These are phyloP conservation scores for Diabrotica undecimpunctata DNA, from an alignment of 1,140 invertebrate species.

Conservation along the genomic window DNA sequence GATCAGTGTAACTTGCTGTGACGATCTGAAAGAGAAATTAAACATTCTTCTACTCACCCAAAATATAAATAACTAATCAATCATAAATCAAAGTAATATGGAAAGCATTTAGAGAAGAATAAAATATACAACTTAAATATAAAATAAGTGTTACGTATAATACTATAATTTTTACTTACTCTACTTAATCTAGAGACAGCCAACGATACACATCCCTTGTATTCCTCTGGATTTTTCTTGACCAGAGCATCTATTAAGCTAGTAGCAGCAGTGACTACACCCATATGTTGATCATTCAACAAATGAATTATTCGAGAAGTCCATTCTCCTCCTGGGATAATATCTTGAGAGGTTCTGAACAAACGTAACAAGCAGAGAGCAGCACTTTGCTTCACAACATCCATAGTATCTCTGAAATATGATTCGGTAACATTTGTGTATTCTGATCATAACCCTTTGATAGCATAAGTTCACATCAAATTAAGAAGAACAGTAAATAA, in stretches of 20 bases:
- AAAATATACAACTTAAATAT: neutral
- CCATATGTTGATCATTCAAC: slow-evolving; percentile 98
- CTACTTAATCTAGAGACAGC: slow-evolving; percentile 95
- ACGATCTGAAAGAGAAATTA: slow-evolving; percentile 71
- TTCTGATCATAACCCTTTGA: too few species aligned
- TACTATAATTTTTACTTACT: slow-evolving; percentile 51
- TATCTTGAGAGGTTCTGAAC: slow-evolving; percentile 88
- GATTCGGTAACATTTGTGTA: too few species aligned
- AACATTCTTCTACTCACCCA: neutral
- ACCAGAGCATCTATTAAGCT: slow-evolving; percentile 97
- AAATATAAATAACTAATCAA: neutral
- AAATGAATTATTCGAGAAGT: slow-evolving; percentile 98
- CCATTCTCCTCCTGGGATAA: slow-evolving; percentile 97
- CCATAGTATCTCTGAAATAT: slow-evolving; percentile 89
- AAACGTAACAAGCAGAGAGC: slow-evolving; percentile 92
- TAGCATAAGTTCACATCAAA: too few species aligned
- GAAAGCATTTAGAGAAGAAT: neutral
- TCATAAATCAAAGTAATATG: neutral
- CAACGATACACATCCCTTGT: slow-evolving; percentile 97
- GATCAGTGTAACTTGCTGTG: slow-evolving; percentile 95
- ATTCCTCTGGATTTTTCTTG: slow-evolving; percentile 98
- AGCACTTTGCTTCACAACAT: slow-evolving; percentile 99
- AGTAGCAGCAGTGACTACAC: slow-evolving; percentile 97
- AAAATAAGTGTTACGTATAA: neutral
- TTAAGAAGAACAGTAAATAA: too few species aligned